A percentile compares a stretch with the other conserved stretches of the same genome.
phyloP scores from a whole-genome alignment of 2,888 invertebrate species.

The Spisula subtruncata region DNA sequence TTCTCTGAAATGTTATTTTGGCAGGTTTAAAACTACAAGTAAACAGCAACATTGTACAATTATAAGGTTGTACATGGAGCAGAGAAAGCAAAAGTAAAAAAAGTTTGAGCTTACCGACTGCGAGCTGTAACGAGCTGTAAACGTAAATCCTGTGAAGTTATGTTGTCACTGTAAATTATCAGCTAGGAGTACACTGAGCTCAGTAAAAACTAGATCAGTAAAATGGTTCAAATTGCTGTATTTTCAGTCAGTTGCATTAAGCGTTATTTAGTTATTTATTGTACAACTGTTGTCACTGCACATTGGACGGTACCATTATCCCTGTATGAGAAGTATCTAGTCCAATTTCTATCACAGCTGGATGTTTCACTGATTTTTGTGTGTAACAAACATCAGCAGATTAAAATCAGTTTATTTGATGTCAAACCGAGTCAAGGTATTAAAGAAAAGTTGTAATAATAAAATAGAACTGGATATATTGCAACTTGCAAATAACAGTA shows the following conservation, averaged over 20 bases:
- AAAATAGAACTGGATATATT: constrained; percentile 12
- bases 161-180: neutral
- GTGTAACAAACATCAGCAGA: neutral
- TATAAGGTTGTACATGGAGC: neutral
- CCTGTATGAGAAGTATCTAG: neutral
- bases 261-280: constrained; percentile 5
- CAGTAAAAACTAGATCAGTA: no score
- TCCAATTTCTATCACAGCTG: neutral
- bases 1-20: no score
- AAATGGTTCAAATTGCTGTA: neutral
- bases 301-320: neutral
- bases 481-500: neutral
- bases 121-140: no score
- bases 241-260: constrained; percentile 7
- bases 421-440: neutral
- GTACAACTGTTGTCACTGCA: neutral
- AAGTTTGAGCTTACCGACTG: neutral
- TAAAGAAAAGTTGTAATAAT: neutral
- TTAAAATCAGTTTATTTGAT: neutral
- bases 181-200: no score
- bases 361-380: neutral
- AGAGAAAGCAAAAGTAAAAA: neutral
- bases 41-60: no score
- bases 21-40: no score
- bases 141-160: neutral